Evolutionary conservation across 2,113 vertebrate species (phyloP).

Genomic region (Cepphus grylle): DNA sequence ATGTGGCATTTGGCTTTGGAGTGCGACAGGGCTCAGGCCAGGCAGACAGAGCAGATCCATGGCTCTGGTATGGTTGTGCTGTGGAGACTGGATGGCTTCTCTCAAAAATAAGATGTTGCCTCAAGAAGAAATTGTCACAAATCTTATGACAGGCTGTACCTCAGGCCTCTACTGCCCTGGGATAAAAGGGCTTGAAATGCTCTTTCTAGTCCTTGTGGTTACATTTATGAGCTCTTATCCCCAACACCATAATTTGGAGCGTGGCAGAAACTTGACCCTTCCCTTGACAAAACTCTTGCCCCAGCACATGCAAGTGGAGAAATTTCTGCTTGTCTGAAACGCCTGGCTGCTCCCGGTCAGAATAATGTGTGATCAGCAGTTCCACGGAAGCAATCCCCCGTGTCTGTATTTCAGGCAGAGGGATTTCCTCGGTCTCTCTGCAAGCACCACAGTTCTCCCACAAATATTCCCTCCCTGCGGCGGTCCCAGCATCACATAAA

Average conservation of each 20-base stretch:
- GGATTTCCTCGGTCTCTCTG: neutral
- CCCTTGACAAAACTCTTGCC: neutral
- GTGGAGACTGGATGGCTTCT: neutral
- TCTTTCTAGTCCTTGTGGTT: neutral
- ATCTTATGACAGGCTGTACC: neutral
- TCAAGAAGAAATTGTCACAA: neutral
- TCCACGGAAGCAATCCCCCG: neutral
- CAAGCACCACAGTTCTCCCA: neutral
- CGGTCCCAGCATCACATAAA: neutral
- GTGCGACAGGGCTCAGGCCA: rapidly evolving
- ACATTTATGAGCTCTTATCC: neutral
- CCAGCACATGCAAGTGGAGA: neutral
- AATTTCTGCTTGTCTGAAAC: neutral
- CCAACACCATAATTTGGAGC: neutral
- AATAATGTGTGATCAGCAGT: neutral
- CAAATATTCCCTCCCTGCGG: neutral
- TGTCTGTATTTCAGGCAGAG: neutral
- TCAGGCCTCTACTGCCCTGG: neutral
- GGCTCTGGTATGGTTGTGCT: neutral
- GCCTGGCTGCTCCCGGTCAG: neutral
- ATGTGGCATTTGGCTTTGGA: constrained; percentile 5
- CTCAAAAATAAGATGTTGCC: neutral
- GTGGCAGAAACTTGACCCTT: neutral
- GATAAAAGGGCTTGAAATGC: neutral
- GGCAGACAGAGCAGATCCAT: neutral